phyloP scores from a whole-genome alignment of 2,113 vertebrate genomes.

The Corythoichthys haematopterus region DNA sequence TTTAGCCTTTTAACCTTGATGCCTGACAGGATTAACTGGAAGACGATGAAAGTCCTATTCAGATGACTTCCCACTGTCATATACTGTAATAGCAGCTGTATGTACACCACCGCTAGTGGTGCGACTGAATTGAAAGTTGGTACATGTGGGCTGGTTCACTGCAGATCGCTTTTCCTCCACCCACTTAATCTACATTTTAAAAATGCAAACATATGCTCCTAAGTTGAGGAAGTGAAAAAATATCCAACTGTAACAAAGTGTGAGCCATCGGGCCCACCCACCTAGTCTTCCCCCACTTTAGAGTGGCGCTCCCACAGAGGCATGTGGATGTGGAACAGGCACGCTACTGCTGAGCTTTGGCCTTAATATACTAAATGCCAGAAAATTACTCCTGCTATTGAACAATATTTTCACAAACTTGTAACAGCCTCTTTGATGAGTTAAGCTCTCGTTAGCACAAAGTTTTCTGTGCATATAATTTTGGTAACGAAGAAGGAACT shows the following conservation, averaged over 20 bases:
- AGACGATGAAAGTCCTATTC: slow-evolving; percentile 3
- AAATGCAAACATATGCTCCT: slow-evolving; percentile 18
- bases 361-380: slow-evolving; percentile 31
- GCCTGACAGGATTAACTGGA: background rate
- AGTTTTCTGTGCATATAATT: too few species aligned
- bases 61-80: background rate
- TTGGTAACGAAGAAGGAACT: too few species aligned
- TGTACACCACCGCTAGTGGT: slow-evolving; percentile 29
- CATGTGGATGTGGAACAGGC: slow-evolving; percentile 12
- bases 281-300: slow-evolving; percentile 32
- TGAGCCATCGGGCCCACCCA: slow-evolving; percentile 8
- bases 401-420: background rate
- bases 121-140: slow-evolving; percentile 42
- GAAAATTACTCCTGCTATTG: slow-evolving; percentile 30
- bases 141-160: slow-evolving; percentile 46
- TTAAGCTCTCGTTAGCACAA: background rate
- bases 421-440: background rate
- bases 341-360: slow-evolving; percentile 19
- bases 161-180: slow-evolving; percentile 34
- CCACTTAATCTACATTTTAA: slow-evolving; percentile 40
- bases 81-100: slow-evolving; percentile 4
- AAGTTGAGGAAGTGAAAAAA: slow-evolving; percentile 8
- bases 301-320: slow-evolving; percentile 10
- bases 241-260: background rate
- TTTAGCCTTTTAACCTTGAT: background rate